Evolutionary conservation across 2,113 vertebrate species (phyloP), one percentile per base, ranked within the genome.

Genomic region (Athene noctua): DNA sequence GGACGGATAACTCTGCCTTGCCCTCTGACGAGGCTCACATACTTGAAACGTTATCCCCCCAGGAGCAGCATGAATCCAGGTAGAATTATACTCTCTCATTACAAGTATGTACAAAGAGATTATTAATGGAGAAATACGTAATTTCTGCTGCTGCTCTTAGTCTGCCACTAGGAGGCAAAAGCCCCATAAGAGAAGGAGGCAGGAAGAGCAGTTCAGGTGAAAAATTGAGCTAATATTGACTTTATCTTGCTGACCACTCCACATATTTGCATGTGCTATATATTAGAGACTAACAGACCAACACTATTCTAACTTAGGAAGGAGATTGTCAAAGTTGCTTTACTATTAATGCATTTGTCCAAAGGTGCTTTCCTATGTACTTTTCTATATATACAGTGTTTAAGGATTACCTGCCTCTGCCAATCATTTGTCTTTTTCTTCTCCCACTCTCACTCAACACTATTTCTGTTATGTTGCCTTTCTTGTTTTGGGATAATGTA

Each of bases 171-270:
- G 55, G 38, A 78, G 47, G 67, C 67, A 94, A 93, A 96, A 68
- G 16, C 13, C 25, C 4, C 13, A 0, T 14, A 11, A 36, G 6
- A 54, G 18, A 11, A 82, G 25, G 55, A 66, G 13, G 3, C n/a
- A 44, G 30, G 55, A 86, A 62, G 9, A 14, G 25, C 52, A 40
- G 9, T 74, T 91, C 62, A 7, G 16, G 12, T 51, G 54, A 54
- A 77, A 58, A 92, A 26, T 0, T 1, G 4, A 15, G 42, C 6
- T 58, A 67, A 40, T 0, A 0, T 23, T n/a, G 22, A 20, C 18
- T 77, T 92, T 65, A 42, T 34, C 13, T 81, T 75, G 19, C 21
- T 75, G 11, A 47, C 25, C 36, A 9, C 52, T 80, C n/a, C 9
- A 10, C 21, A 1, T 36, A 40, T 62, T 77, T 86, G 40, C 11